phyloP scores from a whole-genome alignment of 2,797 vertebrate species.

The Chromis chromis region DNA sequence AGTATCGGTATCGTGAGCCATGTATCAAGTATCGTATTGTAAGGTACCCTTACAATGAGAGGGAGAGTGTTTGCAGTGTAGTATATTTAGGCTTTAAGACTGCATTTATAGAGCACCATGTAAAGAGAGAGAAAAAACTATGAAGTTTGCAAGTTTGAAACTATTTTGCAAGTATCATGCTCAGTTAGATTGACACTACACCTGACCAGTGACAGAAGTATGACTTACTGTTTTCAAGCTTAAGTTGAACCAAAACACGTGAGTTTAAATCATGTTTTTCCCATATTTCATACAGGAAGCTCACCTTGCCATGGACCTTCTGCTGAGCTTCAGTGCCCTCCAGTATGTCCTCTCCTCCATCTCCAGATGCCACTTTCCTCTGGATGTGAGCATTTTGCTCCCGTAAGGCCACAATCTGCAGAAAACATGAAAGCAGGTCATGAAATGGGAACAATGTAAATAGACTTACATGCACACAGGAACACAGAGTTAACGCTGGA shows the following conservation, averaged over 20 bases:
- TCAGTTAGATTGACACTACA: background rate
- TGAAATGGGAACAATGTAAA: background rate
- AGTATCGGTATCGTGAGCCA: no score
- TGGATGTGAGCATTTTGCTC: conserved; percentile 99
- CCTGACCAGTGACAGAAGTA: background rate
- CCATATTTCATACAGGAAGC: background rate
- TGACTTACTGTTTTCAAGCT: background rate
- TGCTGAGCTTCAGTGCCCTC: conserved; percentile 91
- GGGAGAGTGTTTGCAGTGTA: no score
- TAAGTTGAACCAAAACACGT: background rate
- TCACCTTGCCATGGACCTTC: conserved; percentile 95
- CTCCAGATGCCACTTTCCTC: conserved; percentile 95
- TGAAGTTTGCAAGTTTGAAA: no score
- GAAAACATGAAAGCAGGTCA: conserved; percentile 37
- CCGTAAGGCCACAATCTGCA: conserved; percentile 95
- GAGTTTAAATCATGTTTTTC: background rate
- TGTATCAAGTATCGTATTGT: no score
- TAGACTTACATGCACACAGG: background rate
- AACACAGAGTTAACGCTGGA: background rate
- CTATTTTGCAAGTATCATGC: background rate
- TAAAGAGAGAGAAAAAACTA: background rate
- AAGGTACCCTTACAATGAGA: no score
- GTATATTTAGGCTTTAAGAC: no score
- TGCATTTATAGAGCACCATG: no score
- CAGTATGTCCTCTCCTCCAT: conserved; percentile 90